phyloP scores from a whole-genome alignment of 2,797 vertebrate species.

The Microhierax caerulescens region DNA sequence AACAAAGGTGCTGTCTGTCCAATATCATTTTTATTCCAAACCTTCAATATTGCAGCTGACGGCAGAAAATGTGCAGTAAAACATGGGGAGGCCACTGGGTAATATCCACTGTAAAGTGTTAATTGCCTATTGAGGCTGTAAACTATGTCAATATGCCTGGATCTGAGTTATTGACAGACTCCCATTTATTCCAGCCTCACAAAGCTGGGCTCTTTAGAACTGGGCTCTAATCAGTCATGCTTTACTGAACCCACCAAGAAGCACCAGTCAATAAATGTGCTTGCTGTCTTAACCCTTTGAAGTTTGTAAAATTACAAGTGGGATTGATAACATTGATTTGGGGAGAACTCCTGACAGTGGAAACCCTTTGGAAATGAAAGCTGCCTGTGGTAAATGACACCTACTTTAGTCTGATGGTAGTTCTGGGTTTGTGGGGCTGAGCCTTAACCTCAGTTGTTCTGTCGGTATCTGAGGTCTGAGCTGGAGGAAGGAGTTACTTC shows the following conservation, averaged over 20 bases:
- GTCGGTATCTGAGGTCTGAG: neutral
- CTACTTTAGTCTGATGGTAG: neutral
- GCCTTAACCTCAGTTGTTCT: neutral
- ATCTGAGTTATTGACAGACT: constrained; percentile 79
- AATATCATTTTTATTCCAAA: constrained; percentile 78
- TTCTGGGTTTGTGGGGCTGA: neutral
- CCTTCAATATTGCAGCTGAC: constrained; percentile 72
- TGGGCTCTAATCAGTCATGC: constrained; percentile 82
- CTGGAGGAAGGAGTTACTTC: neutral
- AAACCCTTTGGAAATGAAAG: neutral
- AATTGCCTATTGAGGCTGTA: constrained; percentile 84
- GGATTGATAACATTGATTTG: constrained; percentile 62
- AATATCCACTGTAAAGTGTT: constrained; percentile 84
- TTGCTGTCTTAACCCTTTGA: constrained; percentile 80
- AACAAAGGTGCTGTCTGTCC: constrained; percentile 69
- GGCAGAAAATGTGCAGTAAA: constrained; percentile 80
- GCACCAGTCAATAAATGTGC: constrained; percentile 72
- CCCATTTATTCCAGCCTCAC: constrained; percentile 78
- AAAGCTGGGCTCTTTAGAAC: constrained; percentile 75
- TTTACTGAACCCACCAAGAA: constrained; percentile 76
- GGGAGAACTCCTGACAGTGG: neutral
- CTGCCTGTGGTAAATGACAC: neutral
- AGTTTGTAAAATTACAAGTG: constrained; percentile 62
- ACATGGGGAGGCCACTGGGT: constrained; percentile 75
- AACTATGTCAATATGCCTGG: constrained; percentile 76